Evolutionary conservation across 2,888 invertebrate genomes (phyloP).

Genomic region (Phorcus lineatus): DNA sequence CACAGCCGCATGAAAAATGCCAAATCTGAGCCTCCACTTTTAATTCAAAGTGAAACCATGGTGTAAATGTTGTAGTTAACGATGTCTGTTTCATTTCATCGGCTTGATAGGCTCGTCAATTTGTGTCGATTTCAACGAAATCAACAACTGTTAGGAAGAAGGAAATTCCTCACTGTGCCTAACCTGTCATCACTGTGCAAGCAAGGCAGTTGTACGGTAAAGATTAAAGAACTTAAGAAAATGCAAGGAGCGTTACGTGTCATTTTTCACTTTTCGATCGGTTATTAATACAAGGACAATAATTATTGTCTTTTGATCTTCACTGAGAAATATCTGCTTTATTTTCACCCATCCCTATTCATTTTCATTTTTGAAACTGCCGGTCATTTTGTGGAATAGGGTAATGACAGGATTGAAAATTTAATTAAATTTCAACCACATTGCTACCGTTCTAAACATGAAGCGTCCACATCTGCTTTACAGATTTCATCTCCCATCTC

Average conservation of each 20-base stretch:
- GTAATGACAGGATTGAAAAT: too few relatives aligned
- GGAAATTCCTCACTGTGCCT: neutral
- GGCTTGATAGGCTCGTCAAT: conserved; percentile 21
- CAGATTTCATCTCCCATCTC: too few relatives aligned
- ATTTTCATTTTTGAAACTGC: too few relatives aligned
- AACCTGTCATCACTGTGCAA: conserved; percentile 17
- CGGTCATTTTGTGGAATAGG: too few relatives aligned
- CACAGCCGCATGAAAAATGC: conserved; percentile 12
- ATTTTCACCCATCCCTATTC: too few relatives aligned
- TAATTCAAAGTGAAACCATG: conserved; percentile 21
- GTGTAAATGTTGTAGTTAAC: conserved; percentile 25
- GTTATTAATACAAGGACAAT: too few relatives aligned
- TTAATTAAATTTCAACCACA: too few relatives aligned
- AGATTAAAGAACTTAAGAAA: neutral
- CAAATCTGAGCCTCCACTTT: conserved; percentile 12
- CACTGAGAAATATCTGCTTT: too few relatives aligned
- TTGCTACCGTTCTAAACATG: too few relatives aligned
- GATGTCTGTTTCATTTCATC: conserved; percentile 22
- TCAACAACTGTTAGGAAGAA: conserved; percentile 18
- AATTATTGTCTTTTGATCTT: too few relatives aligned
- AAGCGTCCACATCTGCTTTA: too few relatives aligned
- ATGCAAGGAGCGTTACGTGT: neutral
- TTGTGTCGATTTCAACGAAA: conserved; percentile 21
- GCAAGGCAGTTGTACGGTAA: neutral
- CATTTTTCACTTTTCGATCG: neutral